Evolutionary conservation across 2,888 invertebrate genomes (phyloP), one percentile per base, ranked within the genome.

Genomic region (Abscondita cerata): DNA sequence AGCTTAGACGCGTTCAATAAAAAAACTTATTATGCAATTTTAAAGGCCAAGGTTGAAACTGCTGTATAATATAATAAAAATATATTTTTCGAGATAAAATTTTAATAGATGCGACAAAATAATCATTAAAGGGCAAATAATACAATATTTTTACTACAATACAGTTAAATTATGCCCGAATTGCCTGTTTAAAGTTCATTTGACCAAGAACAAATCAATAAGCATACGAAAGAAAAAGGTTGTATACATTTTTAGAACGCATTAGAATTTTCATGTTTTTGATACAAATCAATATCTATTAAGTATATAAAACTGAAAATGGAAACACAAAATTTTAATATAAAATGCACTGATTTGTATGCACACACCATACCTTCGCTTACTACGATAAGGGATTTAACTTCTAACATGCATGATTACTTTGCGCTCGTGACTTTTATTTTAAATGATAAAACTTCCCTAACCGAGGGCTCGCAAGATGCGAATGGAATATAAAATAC

Each of bases 401-500:
- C 77, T 76, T 73, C 76, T 76, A 76, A 75, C 76, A 76, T 77
- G 76, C 77, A 76, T 76, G 78, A 78, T 77, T 77, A 76, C 77
- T 75, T 76, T 75, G 73, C 70, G 74, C 71, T 69, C 77, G 76
- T 76, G 76, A 76, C 77, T 74, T 76, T 77, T 77, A 76, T 77
- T 77, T 75, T 74, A 73, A 77, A 76, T 76, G 77, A 78, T 76
- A 78, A 78, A 77, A 77, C 71, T 73, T 70, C 67, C 59, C 65
- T 65, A 67, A 71, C 68, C 67, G 70, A 60, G 70, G 65, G 68
- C 63, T 54, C 62, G 41, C 52, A 46, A 11, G 38, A 52, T 52
- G 52, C 40, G 63, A 46, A 59, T 54, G 48, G 63, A 64, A 64
- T 63, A 59, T 54, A 52, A 52, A 63, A 63, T 53, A 41, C 52